Conservation (phyloP, 2,797 vertebrate species). For the Calcarius lapponicus region DNA sequence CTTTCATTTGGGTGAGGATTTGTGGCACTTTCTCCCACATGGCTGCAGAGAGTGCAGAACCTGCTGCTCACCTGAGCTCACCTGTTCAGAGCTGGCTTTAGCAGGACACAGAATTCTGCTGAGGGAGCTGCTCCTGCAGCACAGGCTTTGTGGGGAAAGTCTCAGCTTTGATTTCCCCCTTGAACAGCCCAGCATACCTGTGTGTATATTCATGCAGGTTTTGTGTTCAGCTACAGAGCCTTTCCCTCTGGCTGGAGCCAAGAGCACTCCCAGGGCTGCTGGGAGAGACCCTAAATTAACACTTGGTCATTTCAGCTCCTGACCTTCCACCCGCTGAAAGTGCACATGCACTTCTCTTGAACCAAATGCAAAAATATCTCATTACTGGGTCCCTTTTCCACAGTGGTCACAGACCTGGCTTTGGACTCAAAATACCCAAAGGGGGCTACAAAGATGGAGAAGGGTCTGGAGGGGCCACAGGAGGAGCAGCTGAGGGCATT, state of each 20-base stretch:
- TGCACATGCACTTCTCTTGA: neutral
- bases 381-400: neutral
- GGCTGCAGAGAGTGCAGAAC: neutral
- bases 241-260: neutral
- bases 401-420: neutral
- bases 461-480: neutral
- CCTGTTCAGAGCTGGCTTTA: accelerated
- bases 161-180: neutral
- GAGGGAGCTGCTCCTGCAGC: neutral
- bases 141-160: neutral
- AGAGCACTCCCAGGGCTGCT: neutral
- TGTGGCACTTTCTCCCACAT: neutral
- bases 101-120: neutral
- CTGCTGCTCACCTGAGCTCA: neutral
- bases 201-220: neutral
- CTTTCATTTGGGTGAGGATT: neutral
- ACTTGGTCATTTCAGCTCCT: neutral
- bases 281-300: neutral
- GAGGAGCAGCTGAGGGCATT: neutral
- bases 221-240: neutral
- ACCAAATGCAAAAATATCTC: neutral
- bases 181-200: no score
- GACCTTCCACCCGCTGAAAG: neutral
- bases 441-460: neutral
- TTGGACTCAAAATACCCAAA: neutral